A percentile compares a stretch with the other conserved stretches of the same genome.
Evolutionary conservation across 2,113 vertebrate species (phyloP).

Genomic region (Halichoeres trimaculatus): DNA sequence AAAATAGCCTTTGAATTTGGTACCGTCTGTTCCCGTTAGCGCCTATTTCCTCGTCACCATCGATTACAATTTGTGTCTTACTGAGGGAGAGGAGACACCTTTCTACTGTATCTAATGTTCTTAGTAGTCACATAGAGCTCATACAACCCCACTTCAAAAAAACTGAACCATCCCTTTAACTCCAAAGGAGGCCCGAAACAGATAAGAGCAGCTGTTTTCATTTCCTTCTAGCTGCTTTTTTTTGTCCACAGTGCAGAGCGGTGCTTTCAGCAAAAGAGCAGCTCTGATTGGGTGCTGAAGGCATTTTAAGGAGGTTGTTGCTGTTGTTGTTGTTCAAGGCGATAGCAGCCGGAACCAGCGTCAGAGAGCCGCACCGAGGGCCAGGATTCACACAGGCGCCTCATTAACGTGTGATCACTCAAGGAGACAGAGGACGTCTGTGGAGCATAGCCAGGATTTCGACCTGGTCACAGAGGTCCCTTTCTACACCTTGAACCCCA

Average conservation of each 20-base stretch:
- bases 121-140: too few species aligned
- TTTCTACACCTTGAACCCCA: constrained; percentile 75
- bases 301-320: constrained; percentile 64
- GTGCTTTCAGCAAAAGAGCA: constrained; percentile 62
- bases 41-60: too few species aligned
- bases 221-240: neutral
- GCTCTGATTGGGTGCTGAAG: constrained; percentile 53
- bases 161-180: too few species aligned
- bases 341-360: constrained; percentile 49
- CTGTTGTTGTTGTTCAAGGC: constrained; percentile 69
- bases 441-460: constrained; percentile 70
- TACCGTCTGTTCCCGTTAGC: too few species aligned
- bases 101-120: too few species aligned
- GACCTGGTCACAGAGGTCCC: constrained; percentile 77
- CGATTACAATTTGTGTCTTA: too few species aligned
- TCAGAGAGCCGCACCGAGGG: constrained; percentile 59
- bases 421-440: constrained; percentile 80
- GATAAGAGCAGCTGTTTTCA: too few species aligned
- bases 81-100: too few species aligned
- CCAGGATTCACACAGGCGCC: constrained; percentile 74
- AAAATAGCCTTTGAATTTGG: too few species aligned
- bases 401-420: constrained; percentile 81
- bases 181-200: too few species aligned
- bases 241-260: constrained; percentile 27
- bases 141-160: too few species aligned